phyloP scores from a whole-genome alignment of 2,113 vertebrate genomes.

The Columbina picui region DNA sequence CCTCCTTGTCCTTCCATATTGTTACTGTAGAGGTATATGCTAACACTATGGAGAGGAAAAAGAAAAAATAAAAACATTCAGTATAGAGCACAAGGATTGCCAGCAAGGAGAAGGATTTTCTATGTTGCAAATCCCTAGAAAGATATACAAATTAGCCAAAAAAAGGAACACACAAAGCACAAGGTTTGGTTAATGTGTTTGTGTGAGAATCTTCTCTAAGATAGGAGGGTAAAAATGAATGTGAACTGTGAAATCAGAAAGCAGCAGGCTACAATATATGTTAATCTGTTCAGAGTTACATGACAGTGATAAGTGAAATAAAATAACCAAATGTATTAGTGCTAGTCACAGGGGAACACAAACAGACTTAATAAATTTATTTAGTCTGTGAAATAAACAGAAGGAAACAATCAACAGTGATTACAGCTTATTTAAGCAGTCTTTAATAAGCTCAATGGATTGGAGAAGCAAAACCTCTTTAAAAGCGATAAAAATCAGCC shows the following conservation, averaged over 20 bases:
- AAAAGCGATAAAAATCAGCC: neutral
- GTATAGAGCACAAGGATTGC: neutral
- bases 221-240: neutral
- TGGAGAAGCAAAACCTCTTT: neutral
- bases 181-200: neutral
- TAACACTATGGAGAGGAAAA: neutral
- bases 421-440: slow-evolving; percentile 45
- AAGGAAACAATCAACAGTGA: slow-evolving; percentile 41
- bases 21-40: neutral
- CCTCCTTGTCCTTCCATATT: neutral
- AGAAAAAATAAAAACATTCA: neutral
- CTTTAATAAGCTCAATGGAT: slow-evolving; percentile 20
- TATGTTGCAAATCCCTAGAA: neutral
- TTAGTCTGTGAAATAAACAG: slow-evolving; percentile 37
- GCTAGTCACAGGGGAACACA: slow-evolving; percentile 20
- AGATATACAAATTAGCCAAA: neutral
- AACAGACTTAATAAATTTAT: slow-evolving; percentile 16
- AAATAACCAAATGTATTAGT: slow-evolving; percentile 27
- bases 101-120: neutral
- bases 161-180: neutral
- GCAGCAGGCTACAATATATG: neutral
- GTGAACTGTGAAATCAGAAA: neutral
- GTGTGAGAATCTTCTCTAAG: neutral
- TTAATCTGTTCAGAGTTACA: neutral
- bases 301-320: slow-evolving; percentile 3